A percentile compares a stretch with the other conserved stretches of the same genome.
phyloP scores from a whole-genome alignment of 2,888 invertebrate species.

The Andrena minutula region DNA sequence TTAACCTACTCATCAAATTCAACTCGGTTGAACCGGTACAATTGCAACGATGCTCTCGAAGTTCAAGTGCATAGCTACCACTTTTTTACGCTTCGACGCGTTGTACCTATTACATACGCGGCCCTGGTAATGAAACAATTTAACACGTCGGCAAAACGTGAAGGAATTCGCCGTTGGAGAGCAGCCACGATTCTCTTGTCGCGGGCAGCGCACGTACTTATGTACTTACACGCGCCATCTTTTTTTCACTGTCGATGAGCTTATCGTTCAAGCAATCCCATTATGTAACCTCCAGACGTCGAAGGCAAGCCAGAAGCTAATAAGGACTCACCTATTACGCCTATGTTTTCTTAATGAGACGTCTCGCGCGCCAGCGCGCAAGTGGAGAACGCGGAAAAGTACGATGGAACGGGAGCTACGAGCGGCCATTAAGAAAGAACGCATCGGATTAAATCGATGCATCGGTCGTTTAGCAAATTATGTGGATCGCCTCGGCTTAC shows the following conservation, averaged over 20 bases:
- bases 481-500: constrained; percentile 36
- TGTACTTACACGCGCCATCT: background rate
- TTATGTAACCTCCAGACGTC: constrained; percentile 28
- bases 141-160: constrained; percentile 35
- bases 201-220: background rate
- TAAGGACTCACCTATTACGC: constrained; percentile 20
- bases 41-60: constrained; percentile 20
- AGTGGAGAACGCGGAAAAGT: constrained; percentile 19
- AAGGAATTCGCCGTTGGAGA: constrained; percentile 44
- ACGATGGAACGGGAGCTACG: background rate
- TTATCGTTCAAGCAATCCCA: constrained; percentile 26
- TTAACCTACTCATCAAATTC: constrained; percentile 29
- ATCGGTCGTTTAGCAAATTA: constrained; percentile 38
- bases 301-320: constrained; percentile 25
- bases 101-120: constrained; percentile 5
- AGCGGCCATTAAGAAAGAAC: background rate
- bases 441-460: constrained; percentile 33
- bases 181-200: background rate
- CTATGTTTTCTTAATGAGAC: constrained; percentile 23
- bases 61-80: constrained; percentile 36
- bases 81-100: constrained; percentile 9
- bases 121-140: constrained; percentile 46
- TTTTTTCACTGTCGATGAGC: background rate
- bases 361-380: background rate
- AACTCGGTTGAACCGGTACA: constrained; percentile 16